A percentile compares a stretch with the other conserved stretches of the same genome.
Evolutionary conservation across 2,113 vertebrate species (phyloP).

Genomic region (Passerina amoena): DNA sequence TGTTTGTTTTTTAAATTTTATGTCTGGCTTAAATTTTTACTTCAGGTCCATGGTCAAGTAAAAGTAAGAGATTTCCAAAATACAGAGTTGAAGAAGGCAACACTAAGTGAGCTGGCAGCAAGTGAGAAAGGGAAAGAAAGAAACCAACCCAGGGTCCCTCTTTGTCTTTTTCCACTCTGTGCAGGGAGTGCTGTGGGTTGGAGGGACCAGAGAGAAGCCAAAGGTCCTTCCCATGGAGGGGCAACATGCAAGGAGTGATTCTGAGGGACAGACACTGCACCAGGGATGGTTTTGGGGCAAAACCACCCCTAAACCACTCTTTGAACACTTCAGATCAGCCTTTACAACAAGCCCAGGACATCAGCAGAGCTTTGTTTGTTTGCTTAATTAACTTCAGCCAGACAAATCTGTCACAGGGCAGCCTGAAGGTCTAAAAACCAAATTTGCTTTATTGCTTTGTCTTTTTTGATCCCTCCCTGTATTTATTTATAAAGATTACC

Average conservation of each 20-base stretch:
- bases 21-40: background rate
- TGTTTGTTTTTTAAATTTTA: background rate
- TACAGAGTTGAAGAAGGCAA: background rate
- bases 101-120: background rate
- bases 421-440: background rate
- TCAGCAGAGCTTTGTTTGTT: background rate
- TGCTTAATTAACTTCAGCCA: background rate
- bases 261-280: background rate
- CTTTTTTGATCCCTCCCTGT: background rate
- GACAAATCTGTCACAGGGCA: background rate
- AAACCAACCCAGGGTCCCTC: fast-evolving
- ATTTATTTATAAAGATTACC: background rate
- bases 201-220: background rate
- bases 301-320: background rate
- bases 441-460: background rate
- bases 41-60: background rate
- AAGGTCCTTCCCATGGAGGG: background rate
- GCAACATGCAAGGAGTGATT: background rate
- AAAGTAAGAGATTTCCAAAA: background rate
- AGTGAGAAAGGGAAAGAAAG: background rate
- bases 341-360: background rate
- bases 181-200: background rate
- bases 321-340: background rate
- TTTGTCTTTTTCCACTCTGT: background rate
- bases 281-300: background rate